Evolutionary conservation across 2,888 invertebrate genomes (phyloP).

Genomic region (Tiliacea aurago): DNA sequence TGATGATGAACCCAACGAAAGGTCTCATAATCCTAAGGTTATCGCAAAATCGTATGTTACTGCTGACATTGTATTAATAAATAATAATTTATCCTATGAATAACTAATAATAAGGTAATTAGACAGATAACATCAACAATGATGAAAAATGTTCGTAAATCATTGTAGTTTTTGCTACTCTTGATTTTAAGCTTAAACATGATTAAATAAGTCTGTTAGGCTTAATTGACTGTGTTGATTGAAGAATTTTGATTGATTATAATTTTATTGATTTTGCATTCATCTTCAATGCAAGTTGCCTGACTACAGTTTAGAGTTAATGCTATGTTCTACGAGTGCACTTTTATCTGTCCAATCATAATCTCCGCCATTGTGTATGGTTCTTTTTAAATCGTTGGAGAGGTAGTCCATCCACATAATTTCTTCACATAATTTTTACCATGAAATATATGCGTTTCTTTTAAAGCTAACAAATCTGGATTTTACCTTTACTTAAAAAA

Average conservation of each 20-base stretch:
- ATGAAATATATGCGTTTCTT: not conserved
- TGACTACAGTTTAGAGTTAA: not conserved
- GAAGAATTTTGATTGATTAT: constrained; percentile 20
- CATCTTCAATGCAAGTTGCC: not conserved
- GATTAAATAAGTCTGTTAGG: constrained; percentile 19
- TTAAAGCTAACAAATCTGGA: too few species aligned
- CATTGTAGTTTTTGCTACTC: constrained; percentile 38
- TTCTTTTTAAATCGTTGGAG: not conserved
- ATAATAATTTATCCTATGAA: constrained; percentile 47
- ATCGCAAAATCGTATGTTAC: constrained; percentile 48
- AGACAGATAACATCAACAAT: constrained; percentile 50
- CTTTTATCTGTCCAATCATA: not conserved
- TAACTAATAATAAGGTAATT: constrained; percentile 60
- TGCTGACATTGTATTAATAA: constrained; percentile 38
- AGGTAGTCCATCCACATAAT: not conserved
- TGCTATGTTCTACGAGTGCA: not conserved
- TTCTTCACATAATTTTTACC: not conserved
- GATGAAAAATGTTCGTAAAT: constrained; percentile 39
- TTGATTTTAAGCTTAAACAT: constrained; percentile 24
- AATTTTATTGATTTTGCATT: constrained; percentile 12
- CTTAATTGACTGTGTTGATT: constrained; percentile 17
- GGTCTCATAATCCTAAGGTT: constrained; percentile 44
- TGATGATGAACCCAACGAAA: constrained; percentile 29
- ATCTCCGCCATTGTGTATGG: too few species aligned
- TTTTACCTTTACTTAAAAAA: not conserved